Conservation (phyloP, 2,888 invertebrate genomes). For the Nomada goodeniana region DNA sequence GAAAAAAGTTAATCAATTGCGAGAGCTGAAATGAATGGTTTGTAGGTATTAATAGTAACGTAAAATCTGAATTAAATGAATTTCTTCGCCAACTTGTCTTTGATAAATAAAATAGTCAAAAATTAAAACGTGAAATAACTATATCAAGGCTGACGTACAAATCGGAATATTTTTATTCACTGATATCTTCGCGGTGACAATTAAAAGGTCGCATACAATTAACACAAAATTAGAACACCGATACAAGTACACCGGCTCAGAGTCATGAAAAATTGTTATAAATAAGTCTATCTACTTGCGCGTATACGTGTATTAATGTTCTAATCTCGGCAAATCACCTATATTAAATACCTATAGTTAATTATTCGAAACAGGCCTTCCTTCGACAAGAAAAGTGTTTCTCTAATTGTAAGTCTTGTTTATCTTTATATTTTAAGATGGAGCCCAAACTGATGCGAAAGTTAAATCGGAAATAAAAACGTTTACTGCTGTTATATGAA, state of each 20-base stretch:
- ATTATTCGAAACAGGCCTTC: constrained; percentile 24
- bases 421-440: constrained; percentile 19
- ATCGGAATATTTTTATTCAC: constrained; percentile 72
- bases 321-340: constrained; percentile 25
- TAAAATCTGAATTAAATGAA: neutral
- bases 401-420: constrained; percentile 17
- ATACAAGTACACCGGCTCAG: neutral
- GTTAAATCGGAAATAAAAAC: constrained; percentile 5
- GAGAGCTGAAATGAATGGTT: neutral
- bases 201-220: constrained; percentile 65
- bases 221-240: constrained; percentile 79
- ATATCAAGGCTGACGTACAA: constrained; percentile 63
- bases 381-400: constrained; percentile 25
- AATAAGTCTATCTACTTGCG: neutral
- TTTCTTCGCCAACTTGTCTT: neutral
- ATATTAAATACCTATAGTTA: constrained; percentile 47
- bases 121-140: constrained; percentile 28
- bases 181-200: constrained; percentile 55
- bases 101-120: neutral
- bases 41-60: neutral
- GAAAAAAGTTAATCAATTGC: neutral
- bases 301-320: constrained; percentile 11
- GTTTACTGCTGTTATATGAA: neutral
- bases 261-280: neutral
- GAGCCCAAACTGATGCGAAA: constrained; percentile 10